Conservation (phyloP, 2,113 vertebrate genomes). For the Delphinapterus leucas region DNA sequence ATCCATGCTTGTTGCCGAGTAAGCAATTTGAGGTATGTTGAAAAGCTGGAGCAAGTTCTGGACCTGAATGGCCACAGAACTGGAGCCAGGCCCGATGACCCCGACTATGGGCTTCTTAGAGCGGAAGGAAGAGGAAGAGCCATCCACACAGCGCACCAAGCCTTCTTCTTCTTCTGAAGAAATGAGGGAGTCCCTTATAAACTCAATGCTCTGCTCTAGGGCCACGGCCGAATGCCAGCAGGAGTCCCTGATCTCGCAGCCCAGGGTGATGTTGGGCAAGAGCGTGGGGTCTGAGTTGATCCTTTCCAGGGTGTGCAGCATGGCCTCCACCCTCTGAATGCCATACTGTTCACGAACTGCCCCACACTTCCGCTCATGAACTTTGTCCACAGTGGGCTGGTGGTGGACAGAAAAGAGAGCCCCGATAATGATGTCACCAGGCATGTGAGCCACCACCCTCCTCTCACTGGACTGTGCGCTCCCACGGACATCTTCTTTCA, state of each 20-base stretch:
- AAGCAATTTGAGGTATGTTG: slow-evolving; percentile 99
- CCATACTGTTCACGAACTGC: slow-evolving; percentile 97
- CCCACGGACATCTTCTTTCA: slow-evolving; percentile 85
- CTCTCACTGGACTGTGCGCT: slow-evolving; percentile 91
- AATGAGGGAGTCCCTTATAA: slow-evolving; percentile 97
- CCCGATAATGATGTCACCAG: slow-evolving; percentile 97
- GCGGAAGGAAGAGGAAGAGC: slow-evolving; percentile 88
- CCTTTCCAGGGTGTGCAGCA: slow-evolving; percentile 96
- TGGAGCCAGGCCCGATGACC: slow-evolving; percentile 97
- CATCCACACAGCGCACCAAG: slow-evolving; percentile 90
- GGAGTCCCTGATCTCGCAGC: slow-evolving; percentile 98
- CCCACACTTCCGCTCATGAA: slow-evolving; percentile 97
- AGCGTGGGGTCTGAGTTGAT: slow-evolving; percentile 93
- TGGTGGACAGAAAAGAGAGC: slow-evolving; percentile 98
- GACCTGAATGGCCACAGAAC: slow-evolving; percentile 98
- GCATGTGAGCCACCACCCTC: slow-evolving; percentile 94
- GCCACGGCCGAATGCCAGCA: slow-evolving; percentile 99
- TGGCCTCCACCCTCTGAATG: slow-evolving; percentile 98
- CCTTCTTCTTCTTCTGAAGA: slow-evolving; percentile 94
- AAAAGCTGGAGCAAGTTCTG: slow-evolving; percentile 98
- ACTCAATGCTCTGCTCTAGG: slow-evolving; percentile 98
- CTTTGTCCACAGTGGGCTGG: slow-evolving; percentile 97
- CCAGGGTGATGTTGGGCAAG: slow-evolving; percentile 94
- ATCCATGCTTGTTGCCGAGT: slow-evolving; percentile 99
- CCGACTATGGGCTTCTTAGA: slow-evolving; percentile 98